Conservation (phyloP, 2,113 vertebrate genomes). For the Lagopus leucura region DNA sequence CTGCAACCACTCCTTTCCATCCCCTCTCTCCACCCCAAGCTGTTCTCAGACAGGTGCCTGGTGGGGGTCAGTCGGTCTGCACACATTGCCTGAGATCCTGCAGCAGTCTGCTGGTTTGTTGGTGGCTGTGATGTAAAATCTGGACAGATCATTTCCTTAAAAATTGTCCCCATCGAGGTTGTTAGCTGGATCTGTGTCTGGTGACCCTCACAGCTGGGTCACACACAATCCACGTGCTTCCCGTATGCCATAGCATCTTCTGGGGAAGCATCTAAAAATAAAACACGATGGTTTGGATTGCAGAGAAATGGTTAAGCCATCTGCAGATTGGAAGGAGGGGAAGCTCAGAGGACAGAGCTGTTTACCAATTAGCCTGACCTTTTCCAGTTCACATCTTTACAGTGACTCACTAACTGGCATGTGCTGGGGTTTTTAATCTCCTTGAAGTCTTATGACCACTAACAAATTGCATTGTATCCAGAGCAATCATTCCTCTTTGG, state of each 20-base stretch:
- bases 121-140: background rate
- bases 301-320: constrained; percentile 64
- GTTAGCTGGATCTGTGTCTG: background rate
- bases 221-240: constrained; percentile 38
- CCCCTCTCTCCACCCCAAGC: background rate
- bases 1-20: background rate
- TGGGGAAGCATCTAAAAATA: constrained; percentile 59
- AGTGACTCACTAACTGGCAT: constrained; percentile 72
- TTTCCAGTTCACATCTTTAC: constrained; percentile 69
- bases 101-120: background rate
- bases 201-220: constrained; percentile 48
- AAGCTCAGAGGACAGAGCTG: constrained; percentile 52
- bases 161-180: background rate
- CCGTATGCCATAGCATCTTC: constrained; percentile 27
- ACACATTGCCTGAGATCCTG: background rate
- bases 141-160: background rate
- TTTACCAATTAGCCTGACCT: constrained; percentile 75
- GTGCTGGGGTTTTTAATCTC: constrained; percentile 72
- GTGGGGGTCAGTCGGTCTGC: background rate
- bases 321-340: constrained; percentile 33
- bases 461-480: constrained; percentile 62
- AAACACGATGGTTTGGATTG: background rate
- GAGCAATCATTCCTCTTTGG: constrained; percentile 49
- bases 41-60: background rate
- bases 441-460: constrained; percentile 72